Base-by-base conservation (phyloP, 2,888 invertebrate genomes). In the Cryptops parisi region DNA sequence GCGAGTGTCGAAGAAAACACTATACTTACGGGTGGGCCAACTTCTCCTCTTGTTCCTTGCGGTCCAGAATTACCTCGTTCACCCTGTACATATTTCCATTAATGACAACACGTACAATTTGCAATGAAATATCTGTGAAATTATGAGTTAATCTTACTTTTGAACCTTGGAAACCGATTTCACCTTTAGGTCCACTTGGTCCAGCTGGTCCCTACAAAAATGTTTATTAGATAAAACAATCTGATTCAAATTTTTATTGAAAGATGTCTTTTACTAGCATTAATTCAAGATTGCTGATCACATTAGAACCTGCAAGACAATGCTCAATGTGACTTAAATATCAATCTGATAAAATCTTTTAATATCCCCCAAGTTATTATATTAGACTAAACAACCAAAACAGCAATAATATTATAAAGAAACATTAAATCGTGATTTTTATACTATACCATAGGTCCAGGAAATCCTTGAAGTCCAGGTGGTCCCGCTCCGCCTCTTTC, bases 401-500 rank as follows among this genome's bases (percentile, higher is more conserved):
- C n/a, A n/a, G n/a, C n/a, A n/a, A n/a, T n/a, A n/a, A n/a, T n/a
- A n/a, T n/a, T n/a, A n/a, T n/a, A n/a, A n/a, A n/a, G n/a, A n/a
- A n/a, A n/a, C n/a, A n/a, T n/a, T n/a, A n/a, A n/a, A n/a, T n/a
- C n/a, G n/a, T n/a, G n/a, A n/a, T n/a, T n/a, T n/a, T n/a, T 15
- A 46, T 21, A 24, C 9, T 5, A 38, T 55, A 55, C 49, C 44
- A 77, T 77, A 19, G 78, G 74, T 1, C 84, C 84, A 43, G 67
- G 67, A 61, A 68, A 68, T 27, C 67, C 68, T 62, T 79, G 79
- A 1, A 76, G 63, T 1, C 86, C 86, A 60, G 79, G 81, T 3
- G 77, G 70, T 2, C 87, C 87, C 24, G 77, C 74, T 21, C 76
- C 74, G 1, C 87, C 87, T 55, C 84, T 70, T 60, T 85, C 84